These are phyloP conservation scores for Nyctibius grandis DNA, from an alignment of 2,797 vertebrate genomes.

Conservation along the genomic window DNA sequence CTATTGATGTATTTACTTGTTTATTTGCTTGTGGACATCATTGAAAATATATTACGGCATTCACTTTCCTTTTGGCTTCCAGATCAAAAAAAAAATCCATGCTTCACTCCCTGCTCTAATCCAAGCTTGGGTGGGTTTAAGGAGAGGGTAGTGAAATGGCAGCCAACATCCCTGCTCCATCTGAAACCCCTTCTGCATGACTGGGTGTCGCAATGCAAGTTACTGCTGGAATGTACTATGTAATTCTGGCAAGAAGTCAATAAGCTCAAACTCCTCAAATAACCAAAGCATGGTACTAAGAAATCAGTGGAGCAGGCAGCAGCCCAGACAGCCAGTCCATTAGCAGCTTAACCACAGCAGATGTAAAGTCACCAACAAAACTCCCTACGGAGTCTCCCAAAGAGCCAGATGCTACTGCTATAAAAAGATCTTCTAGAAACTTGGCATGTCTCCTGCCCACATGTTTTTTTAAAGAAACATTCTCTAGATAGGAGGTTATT, in stretches of 20 bases:
- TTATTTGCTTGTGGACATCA: not conserved
- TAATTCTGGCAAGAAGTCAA: not conserved
- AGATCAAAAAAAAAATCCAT: not conserved
- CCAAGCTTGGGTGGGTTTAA: not conserved
- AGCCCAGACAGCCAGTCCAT: conserved; percentile 21
- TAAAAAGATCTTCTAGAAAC: not conserved
- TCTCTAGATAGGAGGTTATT: not conserved
- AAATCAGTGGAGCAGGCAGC: not conserved
- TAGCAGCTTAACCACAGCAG: conserved; percentile 39
- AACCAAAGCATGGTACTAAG: not conserved
- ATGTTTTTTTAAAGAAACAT: not conserved
- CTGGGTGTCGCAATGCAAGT: not conserved
- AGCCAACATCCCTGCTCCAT: not conserved
- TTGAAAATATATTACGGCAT: not conserved
- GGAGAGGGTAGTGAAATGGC: not conserved
- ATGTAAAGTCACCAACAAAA: conserved; percentile 3
- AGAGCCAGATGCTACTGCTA: conserved; percentile 34
- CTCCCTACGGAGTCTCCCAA: not conserved
- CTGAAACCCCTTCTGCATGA: not conserved
- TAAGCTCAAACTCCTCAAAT: not conserved
- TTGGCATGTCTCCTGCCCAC: not conserved
- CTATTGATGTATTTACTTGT: not conserved
- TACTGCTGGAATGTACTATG: not conserved
- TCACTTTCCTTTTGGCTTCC: not conserved
- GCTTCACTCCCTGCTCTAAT: not conserved